These are phyloP conservation scores for Cryptotermes secundus DNA, from an alignment of 1,140 invertebrate species.

Conservation along the genomic window DNA sequence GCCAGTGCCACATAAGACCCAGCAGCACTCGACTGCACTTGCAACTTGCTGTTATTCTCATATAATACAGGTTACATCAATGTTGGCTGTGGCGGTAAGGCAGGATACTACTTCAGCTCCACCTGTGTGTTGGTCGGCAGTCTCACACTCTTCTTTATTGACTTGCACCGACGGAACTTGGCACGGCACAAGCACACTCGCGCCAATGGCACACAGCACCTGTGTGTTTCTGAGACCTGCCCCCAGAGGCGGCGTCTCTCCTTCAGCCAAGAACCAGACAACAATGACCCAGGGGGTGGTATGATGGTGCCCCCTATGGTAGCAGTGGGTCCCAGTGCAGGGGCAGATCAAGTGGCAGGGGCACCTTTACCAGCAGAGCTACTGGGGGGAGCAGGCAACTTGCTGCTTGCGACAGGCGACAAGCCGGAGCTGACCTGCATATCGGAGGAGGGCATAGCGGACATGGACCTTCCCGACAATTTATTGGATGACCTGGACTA, in stretches of 20 bases:
- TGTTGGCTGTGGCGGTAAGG: conserved; percentile 67
- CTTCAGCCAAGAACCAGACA: conserved; percentile 47
- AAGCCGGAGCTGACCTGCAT: conserved; percentile 82
- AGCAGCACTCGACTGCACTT: too few relatives aligned
- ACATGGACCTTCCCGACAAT: conserved; percentile 81
- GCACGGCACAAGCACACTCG: conserved; percentile 65
- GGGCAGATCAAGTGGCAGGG: not conserved
- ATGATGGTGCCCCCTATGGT: not conserved
- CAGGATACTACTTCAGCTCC: conserved; percentile 80
- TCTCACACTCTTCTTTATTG: conserved; percentile 75
- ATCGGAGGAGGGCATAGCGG: conserved; percentile 81
- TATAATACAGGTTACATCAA: conserved; percentile 74
- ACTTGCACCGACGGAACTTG: conserved; percentile 70
- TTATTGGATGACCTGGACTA: conserved; percentile 78
- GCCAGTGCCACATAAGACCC: too few relatives aligned
- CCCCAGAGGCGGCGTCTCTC: conserved; percentile 58
- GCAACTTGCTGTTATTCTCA: too few relatives aligned
- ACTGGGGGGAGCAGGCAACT: not conserved
- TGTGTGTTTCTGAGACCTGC: conserved; percentile 58
- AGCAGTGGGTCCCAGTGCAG: not conserved
- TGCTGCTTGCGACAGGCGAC: conserved; percentile 42
- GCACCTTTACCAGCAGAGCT: conserved; percentile 29
- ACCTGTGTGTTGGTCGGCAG: conserved; percentile 73
- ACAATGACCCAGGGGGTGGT: not conserved
- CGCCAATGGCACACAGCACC: conserved; percentile 57